Evolutionary conservation across 2,797 vertebrate genomes (phyloP).

Genomic region (Crenuchus spilurus): DNA sequence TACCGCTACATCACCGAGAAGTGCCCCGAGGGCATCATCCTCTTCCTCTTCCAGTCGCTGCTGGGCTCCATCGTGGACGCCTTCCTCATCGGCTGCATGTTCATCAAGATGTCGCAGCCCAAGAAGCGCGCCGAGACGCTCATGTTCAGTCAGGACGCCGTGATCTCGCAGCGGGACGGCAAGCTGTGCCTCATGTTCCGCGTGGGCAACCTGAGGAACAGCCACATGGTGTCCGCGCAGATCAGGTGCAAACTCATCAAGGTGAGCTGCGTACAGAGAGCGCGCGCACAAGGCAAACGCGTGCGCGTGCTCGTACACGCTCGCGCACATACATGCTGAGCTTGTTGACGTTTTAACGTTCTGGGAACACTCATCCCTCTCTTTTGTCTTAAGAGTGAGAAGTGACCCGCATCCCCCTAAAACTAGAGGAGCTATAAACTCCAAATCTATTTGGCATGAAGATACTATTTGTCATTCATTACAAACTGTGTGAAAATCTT

Average conservation of each 20-base stretch:
- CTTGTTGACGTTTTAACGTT: too few species aligned
- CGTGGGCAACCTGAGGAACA: slow-evolving; percentile 91
- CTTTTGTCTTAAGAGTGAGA: too few species aligned
- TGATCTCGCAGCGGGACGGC: slow-evolving; percentile 89
- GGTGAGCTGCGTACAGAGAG: slow-evolving; percentile 67
- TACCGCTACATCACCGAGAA: slow-evolving; percentile 92
- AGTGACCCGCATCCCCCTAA: too few species aligned
- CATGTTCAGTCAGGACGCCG: slow-evolving; percentile 89
- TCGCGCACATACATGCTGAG: neutral
- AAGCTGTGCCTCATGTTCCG: slow-evolving; percentile 93
- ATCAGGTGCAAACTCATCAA: slow-evolving; percentile 94
- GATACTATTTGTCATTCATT: too few species aligned
- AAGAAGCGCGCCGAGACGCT: slow-evolving; percentile 93
- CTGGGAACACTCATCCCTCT: too few species aligned
- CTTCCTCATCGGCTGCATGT: slow-evolving; percentile 94
- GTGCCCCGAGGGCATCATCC: slow-evolving; percentile 89
- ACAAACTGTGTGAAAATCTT: too few species aligned
- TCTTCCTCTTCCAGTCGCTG: slow-evolving; percentile 91
- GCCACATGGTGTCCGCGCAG: slow-evolving; percentile 95
- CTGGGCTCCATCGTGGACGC: slow-evolving; percentile 91
- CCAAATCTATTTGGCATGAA: too few species aligned
- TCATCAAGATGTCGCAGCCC: slow-evolving; percentile 94
- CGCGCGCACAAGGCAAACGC: too few species aligned
- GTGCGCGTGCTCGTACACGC: neutral
- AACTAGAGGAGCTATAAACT: too few species aligned